A percentile compares a stretch with the other conserved stretches of the same genome.
Conservation (phyloP, 2,113 vertebrate species). For the Ammodytes marinus region DNA sequence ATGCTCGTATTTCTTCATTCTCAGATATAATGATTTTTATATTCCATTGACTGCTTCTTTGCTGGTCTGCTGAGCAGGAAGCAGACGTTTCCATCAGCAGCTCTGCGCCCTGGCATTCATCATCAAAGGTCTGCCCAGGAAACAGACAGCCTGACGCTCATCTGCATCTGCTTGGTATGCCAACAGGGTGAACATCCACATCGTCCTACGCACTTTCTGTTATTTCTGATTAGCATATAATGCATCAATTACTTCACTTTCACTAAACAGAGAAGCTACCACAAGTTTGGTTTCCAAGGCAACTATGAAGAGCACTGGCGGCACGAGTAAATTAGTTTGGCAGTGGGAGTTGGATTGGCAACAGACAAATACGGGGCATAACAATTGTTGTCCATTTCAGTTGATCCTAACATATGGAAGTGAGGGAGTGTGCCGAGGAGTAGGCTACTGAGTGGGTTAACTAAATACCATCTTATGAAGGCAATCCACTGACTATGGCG, state of each 20-base stretch:
- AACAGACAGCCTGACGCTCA: constrained; percentile 76
- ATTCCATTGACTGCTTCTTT: constrained; percentile 77
- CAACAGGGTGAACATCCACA: constrained; percentile 74
- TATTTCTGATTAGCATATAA: constrained; percentile 83
- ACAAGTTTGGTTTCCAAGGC: constrained; percentile 80
- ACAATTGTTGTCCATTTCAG: constrained; percentile 53
- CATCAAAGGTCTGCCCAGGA: constrained; percentile 80
- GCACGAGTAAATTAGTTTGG: constrained; percentile 74
- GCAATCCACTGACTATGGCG: not conserved
- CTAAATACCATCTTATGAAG: constrained; percentile 4
- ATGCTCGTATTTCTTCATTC: constrained; percentile 26
- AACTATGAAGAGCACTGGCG: constrained; percentile 71
- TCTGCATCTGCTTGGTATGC: constrained; percentile 83
- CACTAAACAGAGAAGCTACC: constrained; percentile 68
- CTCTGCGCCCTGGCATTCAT: constrained; percentile 75
- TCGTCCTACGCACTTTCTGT: constrained; percentile 73
- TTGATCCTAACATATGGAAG: constrained; percentile 46
- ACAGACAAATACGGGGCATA: constrained; percentile 47
- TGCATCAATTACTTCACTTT: constrained; percentile 83
- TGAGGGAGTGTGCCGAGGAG: constrained; percentile 9
- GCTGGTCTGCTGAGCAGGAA: constrained; percentile 81
- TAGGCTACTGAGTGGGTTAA: not conserved
- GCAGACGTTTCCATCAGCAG: constrained; percentile 79
- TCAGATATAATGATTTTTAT: constrained; percentile 75
- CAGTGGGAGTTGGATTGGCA: constrained; percentile 45